Evolutionary conservation across 2,797 vertebrate genomes (phyloP).

Genomic region (Parauchenoglanis punctatus): DNA sequence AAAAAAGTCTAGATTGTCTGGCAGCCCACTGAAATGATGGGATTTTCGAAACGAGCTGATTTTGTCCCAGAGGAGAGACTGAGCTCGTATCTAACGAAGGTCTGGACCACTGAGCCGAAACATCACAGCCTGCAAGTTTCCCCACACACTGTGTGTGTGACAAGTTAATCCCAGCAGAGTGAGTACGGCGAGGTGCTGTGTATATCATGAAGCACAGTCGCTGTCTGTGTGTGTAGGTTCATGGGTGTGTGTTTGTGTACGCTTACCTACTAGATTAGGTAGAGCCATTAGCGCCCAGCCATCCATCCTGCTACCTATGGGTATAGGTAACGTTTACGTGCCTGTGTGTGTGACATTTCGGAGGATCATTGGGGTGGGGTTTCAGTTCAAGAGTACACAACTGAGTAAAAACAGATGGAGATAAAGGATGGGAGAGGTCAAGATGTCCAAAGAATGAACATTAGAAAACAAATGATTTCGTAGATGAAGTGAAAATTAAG

Average conservation of each 20-base stretch:
- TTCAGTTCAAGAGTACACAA: slow-evolving; percentile 11
- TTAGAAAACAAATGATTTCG: neutral
- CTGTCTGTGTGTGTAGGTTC: slow-evolving; percentile 20
- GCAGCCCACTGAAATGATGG: slow-evolving; percentile 17
- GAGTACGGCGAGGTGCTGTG: slow-evolving; percentile 14
- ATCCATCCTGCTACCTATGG: slow-evolving; percentile 51
- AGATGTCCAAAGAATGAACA: neutral
- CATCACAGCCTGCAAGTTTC: slow-evolving; percentile 43
- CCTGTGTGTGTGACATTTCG: slow-evolving; percentile 33
- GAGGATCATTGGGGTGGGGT: slow-evolving; percentile 26
- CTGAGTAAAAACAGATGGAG: slow-evolving; percentile 41
- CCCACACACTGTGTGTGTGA: slow-evolving; percentile 50
- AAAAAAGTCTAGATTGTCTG: neutral
- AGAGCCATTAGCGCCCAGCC: slow-evolving; percentile 44
- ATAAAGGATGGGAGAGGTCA: slow-evolving; percentile 3
- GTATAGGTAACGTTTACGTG: slow-evolving; percentile 34
- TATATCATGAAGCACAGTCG: slow-evolving; percentile 19
- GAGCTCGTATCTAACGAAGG: slow-evolving; percentile 33
- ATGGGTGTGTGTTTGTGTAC: slow-evolving; percentile 35
- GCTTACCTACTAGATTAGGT: slow-evolving; percentile 44
- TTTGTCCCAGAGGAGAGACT: slow-evolving; percentile 12
- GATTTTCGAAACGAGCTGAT: slow-evolving; percentile 41
- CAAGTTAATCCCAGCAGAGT: slow-evolving; percentile 56
- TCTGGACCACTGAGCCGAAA: slow-evolving; percentile 44
- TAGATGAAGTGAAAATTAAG: neutral